These are phyloP conservation scores for Agelas oroides DNA, from an alignment of 37 sponge, comb jelly and placozoan genomes.

Conservation along the genomic window DNA sequence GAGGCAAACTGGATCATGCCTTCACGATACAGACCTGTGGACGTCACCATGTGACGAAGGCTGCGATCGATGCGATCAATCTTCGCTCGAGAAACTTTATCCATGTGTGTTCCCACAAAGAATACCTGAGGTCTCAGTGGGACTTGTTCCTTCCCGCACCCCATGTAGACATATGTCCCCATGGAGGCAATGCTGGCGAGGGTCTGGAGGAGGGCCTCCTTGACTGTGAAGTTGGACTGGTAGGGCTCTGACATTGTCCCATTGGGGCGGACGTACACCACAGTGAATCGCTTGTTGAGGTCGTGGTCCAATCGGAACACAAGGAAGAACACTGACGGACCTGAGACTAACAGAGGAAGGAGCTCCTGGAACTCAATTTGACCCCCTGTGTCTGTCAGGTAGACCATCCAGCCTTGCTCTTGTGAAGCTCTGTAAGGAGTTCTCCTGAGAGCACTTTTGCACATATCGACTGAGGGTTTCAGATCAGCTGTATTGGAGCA, in stretches of 20 bases:
- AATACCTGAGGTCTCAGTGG: not conserved
- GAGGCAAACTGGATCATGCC: not conserved
- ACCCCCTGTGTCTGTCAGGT: slow-evolving; percentile 20
- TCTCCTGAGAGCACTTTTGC: too few relatives aligned
- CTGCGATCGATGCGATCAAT: not conserved
- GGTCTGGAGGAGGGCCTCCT: slow-evolving; percentile 14
- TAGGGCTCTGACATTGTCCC: not conserved
- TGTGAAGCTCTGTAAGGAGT: not conserved
- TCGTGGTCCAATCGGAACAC: slow-evolving; percentile 10
- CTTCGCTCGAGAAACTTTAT: not conserved
- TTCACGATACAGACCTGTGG: not conserved
- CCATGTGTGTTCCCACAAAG: slow-evolving; percentile 6
- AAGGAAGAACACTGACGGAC: slow-evolving; percentile 14
- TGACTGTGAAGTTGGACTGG: slow-evolving; percentile 6
- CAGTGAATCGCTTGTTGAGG: slow-evolving; percentile 7
- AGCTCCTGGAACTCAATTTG: slow-evolving; percentile 17
- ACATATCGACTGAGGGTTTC: too few relatives aligned
- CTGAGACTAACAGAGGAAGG: slow-evolving; percentile 13
- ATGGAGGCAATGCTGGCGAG: slow-evolving; percentile 21
- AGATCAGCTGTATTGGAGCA: too few relatives aligned
- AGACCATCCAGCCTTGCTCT: not conserved
- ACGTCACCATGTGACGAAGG: not conserved
- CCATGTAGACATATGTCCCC: not conserved
- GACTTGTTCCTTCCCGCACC: not conserved
- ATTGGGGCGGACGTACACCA: not conserved